Conservation (phyloP, 2,888 invertebrate genomes). For the Ectropis crepuscularia region DNA sequence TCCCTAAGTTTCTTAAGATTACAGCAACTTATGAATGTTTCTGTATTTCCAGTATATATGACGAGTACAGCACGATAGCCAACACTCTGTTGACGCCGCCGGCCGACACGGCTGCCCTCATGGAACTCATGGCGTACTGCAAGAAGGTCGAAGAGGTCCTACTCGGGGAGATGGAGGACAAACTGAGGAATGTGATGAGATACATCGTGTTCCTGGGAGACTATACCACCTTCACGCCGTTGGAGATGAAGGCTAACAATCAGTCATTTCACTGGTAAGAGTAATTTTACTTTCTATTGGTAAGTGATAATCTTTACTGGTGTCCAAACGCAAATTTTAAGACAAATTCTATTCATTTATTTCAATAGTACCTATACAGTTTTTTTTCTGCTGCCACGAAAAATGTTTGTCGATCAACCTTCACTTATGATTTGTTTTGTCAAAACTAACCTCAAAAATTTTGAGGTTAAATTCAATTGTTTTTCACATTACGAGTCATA, state of each 20-base stretch:
- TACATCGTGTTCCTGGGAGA: constrained; percentile 94
- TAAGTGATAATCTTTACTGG: too few relatives aligned
- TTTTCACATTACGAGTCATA: too few relatives aligned
- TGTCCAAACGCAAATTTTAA: too few relatives aligned
- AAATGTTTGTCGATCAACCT: too few relatives aligned
- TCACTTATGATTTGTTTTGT: too few relatives aligned
- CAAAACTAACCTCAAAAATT: too few relatives aligned
- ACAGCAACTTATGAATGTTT: background rate
- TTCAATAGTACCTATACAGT: too few relatives aligned
- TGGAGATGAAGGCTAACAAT: constrained; percentile 95
- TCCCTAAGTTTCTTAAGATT: background rate
- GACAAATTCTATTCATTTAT: too few relatives aligned
- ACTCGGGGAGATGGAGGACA: constrained; percentile 90
- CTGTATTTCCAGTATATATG: constrained; percentile 87
- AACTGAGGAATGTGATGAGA: constrained; percentile 87
- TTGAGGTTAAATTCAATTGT: too few relatives aligned
- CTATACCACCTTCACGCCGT: constrained; percentile 90
- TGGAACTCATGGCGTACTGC: constrained; percentile 92
- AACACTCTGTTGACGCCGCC: constrained; percentile 92
- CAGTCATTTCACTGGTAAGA: constrained; percentile 92
- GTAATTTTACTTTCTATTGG: constrained; percentile 89
- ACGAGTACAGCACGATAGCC: constrained; percentile 92
- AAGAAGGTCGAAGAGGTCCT: constrained; percentile 89
- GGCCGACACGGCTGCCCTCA: constrained; percentile 92
- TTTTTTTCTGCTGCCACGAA: too few relatives aligned